A percentile compares a stretch with the other conserved stretches of the same genome.
Conservation (phyloP, 2,797 vertebrate genomes). For the Morelia viridis region DNA sequence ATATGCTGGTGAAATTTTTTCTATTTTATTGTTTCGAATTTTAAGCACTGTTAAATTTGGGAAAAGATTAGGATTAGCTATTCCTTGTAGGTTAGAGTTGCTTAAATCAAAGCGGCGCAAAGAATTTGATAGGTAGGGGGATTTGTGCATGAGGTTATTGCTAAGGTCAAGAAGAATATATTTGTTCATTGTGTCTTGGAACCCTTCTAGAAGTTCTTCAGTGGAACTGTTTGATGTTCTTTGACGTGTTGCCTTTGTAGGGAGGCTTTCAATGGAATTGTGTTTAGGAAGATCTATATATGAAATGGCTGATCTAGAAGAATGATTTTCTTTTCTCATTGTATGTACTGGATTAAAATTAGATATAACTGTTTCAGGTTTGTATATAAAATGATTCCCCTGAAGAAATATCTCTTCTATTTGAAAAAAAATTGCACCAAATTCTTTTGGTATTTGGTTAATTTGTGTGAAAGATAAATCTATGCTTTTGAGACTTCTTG, state of each 20-base stretch:
- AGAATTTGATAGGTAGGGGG: constrained; percentile 39
- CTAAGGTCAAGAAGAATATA: constrained; percentile 52
- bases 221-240: constrained; percentile 61
- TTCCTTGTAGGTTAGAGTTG: constrained; percentile 37
- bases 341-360: background rate
- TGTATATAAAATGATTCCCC: constrained; percentile 57
- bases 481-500: constrained; percentile 45
- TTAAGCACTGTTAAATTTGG: constrained; percentile 42
- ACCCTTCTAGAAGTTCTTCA: constrained; percentile 60
- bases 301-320: background rate
- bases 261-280: constrained; percentile 56
- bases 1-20: background rate
- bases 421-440: constrained; percentile 38
- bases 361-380: accelerated
- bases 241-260: constrained; percentile 21
- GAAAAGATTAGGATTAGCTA: constrained; percentile 20
- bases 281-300: constrained; percentile 33
- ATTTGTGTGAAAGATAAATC: constrained; percentile 65
- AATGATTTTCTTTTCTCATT: background rate
- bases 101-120: constrained; percentile 52
- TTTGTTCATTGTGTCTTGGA: constrained; percentile 40
- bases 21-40: constrained; percentile 58
- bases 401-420: constrained; percentile 48
- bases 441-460: constrained; percentile 45
- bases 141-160: constrained; percentile 46